These are phyloP conservation scores for Turnix velox DNA, from an alignment of 2,113 vertebrate species.

Conservation along the genomic window DNA sequence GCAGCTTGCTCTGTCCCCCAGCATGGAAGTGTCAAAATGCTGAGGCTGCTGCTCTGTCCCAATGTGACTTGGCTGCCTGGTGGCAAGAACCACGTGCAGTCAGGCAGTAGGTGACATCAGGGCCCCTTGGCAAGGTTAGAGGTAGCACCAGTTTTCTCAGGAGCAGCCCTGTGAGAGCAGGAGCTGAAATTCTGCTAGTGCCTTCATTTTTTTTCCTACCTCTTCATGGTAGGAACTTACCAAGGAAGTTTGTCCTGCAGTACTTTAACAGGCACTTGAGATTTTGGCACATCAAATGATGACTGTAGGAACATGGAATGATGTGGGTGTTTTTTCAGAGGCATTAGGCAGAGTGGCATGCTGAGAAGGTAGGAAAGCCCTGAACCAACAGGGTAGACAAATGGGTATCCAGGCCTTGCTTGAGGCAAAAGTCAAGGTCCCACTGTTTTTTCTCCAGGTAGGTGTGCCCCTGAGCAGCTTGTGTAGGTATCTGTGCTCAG, in stretches of 20 bases:
- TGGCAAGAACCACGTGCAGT: rapidly evolving
- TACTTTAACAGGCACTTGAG: not conserved
- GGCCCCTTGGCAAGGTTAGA: not conserved
- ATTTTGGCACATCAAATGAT: not conserved
- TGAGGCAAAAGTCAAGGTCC: not conserved
- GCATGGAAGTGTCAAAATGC: not conserved
- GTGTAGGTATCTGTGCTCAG: not conserved
- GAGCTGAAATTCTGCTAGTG: not conserved
- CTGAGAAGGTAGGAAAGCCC: not conserved
- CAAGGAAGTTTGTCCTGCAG: not conserved
- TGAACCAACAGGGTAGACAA: not conserved
- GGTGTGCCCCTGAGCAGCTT: not conserved
- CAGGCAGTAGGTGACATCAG: not conserved
- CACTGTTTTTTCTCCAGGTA: not conserved
- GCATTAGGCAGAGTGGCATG: not conserved
- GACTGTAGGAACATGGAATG: rapidly evolving
- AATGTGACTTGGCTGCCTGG: rapidly evolving
- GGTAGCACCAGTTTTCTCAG: not conserved
- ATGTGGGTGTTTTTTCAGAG: not conserved
- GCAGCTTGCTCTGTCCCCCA: not conserved
- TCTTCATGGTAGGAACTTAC: not conserved
- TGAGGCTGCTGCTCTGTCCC: not conserved
- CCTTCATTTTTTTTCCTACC: not conserved
- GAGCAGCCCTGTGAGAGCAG: not conserved
- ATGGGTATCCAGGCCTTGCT: not conserved